A percentile compares a stretch with the other conserved stretches of the same genome.
These are phyloP conservation scores for Petrocephalus schoutedeni DNA, from an alignment of 2,797 vertebrate species.

Conservation along the genomic window DNA sequence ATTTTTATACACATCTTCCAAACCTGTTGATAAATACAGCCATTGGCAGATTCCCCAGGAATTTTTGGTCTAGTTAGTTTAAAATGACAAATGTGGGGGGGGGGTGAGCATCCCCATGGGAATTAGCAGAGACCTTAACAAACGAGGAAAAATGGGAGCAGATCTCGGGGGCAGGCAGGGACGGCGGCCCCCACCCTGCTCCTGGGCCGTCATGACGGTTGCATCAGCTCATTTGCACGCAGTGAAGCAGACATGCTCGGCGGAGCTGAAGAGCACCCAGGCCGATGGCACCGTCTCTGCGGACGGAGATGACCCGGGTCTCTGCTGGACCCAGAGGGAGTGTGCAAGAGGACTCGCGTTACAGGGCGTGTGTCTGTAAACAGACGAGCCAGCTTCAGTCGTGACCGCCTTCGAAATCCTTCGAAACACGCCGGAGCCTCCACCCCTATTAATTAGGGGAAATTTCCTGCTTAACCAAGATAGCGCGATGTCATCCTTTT, in stretches of 20 bases:
- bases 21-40: not conserved
- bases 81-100: not conserved
- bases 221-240: not conserved
- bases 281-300: not conserved
- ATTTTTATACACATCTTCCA: not conserved
- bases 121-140: not conserved
- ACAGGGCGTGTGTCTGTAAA: not conserved
- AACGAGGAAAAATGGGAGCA: not conserved
- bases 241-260: not conserved
- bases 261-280: not conserved
- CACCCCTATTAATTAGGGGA: not conserved
- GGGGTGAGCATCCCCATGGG: not conserved
- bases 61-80: not conserved
- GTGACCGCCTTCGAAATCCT: not conserved
- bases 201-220: not conserved
- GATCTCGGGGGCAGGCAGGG: too few relatives aligned
- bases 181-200: not conserved
- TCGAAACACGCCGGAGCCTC: not conserved
- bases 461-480: too few relatives aligned
- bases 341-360: not conserved
- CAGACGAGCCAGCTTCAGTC: not conserved
- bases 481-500: too few relatives aligned
- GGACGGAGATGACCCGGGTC: not conserved
- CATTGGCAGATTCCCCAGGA: not conserved
- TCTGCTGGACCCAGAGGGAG: not conserved